These are phyloP conservation scores for Melozone crissalis DNA, from an alignment of 2,113 vertebrate species.

Conservation along the genomic window DNA sequence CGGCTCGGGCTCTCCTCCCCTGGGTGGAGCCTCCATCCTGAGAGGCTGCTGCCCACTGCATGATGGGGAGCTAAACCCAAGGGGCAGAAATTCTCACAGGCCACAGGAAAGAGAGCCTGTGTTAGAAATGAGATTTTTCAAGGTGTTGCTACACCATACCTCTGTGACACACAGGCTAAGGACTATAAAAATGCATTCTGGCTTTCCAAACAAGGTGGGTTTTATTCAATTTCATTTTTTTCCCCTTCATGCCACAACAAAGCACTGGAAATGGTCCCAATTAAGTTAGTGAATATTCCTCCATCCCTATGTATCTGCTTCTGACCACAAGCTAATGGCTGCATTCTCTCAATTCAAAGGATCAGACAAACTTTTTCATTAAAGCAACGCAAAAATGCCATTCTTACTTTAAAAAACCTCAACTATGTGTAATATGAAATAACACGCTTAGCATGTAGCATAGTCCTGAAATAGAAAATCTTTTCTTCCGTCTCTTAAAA, in stretches of 20 bases:
- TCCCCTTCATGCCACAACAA: not conserved
- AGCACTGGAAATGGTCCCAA: not conserved
- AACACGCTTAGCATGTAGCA: not conserved
- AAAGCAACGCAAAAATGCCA: not conserved
- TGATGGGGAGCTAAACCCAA: accelerated
- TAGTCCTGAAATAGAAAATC: not conserved
- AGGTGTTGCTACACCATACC: not conserved
- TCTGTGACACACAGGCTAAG: not conserved
- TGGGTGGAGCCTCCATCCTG: too few relatives aligned
- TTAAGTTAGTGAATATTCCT: not conserved
- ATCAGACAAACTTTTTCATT: not conserved
- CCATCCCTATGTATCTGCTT: not conserved
- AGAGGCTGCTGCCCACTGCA: not conserved
- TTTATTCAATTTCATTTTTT: accelerated
- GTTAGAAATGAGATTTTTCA: not conserved
- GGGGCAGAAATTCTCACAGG: not conserved
- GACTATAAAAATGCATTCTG: not conserved
- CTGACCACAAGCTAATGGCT: not conserved
- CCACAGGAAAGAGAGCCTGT: not conserved
- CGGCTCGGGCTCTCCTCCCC: accelerated
- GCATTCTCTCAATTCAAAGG: not conserved
- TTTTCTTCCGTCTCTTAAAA: not conserved
- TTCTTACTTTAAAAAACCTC: not conserved
- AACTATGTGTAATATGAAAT: accelerated
- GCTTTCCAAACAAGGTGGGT: not conserved